Evolutionary conservation across 2,888 invertebrate genomes (phyloP).

Genomic region (Leptopilina syphax): DNA sequence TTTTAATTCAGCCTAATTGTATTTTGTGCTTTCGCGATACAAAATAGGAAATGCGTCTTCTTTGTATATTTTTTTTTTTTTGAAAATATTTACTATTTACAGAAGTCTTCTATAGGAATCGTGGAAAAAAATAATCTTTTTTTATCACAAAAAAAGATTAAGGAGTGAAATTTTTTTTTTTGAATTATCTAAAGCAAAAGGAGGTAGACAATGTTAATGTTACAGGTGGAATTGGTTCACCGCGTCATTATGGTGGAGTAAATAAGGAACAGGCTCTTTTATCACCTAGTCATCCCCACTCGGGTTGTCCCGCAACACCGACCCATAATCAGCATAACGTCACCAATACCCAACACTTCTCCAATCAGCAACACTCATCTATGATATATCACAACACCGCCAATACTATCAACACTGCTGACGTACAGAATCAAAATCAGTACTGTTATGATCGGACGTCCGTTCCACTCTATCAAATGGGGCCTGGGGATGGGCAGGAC

Average conservation of each 20-base stretch:
- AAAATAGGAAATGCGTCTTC: constrained; percentile 38
- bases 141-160: background rate
- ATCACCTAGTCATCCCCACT: constrained; percentile 81
- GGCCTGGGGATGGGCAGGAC: constrained; percentile 73
- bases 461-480: constrained; percentile 75
- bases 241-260: constrained; percentile 79
- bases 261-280: constrained; percentile 75
- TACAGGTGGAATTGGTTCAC: constrained; percentile 81
- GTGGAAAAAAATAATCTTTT: background rate
- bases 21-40: constrained; percentile 23
- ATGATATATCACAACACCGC: constrained; percentile 76
- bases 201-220: constrained; percentile 71
- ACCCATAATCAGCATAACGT: constrained; percentile 78
- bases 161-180: background rate
- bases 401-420: constrained; percentile 77
- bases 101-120: constrained; percentile 18
- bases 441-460: constrained; percentile 81
- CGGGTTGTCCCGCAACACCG: constrained; percentile 75
- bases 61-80: constrained; percentile 26
- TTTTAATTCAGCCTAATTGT: constrained; percentile 1
- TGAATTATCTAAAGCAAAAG: constrained; percentile 40
- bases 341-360: constrained; percentile 75
- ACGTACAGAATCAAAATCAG: constrained; percentile 78
- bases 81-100: constrained; percentile 31
- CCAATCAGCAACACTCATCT: constrained; percentile 74